A percentile compares a stretch with the other conserved stretches of the same genome.
phyloP scores from a whole-genome alignment of 2,888 invertebrate genomes.

The Acanthosepion lycidas region DNA sequence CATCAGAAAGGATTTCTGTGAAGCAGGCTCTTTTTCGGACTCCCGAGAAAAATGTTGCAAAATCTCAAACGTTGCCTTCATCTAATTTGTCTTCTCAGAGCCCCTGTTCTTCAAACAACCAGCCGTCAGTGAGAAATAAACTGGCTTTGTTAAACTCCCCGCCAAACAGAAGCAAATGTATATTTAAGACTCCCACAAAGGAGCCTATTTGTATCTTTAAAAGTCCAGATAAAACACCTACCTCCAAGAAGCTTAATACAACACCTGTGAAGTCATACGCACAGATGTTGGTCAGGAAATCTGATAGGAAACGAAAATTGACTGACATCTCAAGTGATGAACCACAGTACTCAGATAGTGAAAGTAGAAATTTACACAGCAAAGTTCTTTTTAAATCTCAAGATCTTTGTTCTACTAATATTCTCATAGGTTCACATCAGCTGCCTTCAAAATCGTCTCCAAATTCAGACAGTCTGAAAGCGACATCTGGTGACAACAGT shows the following conservation, averaged over 20 bases:
- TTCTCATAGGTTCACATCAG: neutral
- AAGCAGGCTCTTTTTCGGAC: constrained; percentile 44
- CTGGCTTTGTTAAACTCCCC: neutral
- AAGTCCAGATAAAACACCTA: neutral
- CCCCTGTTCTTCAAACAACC: neutral
- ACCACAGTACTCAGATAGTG: neutral
- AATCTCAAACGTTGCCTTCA: neutral
- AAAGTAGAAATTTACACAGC: neutral
- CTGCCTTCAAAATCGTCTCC: neutral
- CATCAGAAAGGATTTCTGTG: neutral
- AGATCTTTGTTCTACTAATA: neutral
- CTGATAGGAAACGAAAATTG: neutral
- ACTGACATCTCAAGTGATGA: neutral
- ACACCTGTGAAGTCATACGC: neutral
- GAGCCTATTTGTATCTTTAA: neutral
- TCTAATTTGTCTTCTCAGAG: neutral
- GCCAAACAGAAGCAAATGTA: neutral
- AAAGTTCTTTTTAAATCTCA: neutral
- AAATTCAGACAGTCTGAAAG: neutral
- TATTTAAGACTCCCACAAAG: neutral
- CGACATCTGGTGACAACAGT: neutral
- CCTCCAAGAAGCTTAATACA: neutral
- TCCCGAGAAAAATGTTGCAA: constrained; percentile 15
- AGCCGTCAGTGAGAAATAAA: neutral
- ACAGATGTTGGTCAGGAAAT: neutral